Base-by-base conservation (phyloP, 1,140 invertebrate species). In the Neuroterus valhalla region DNA sequence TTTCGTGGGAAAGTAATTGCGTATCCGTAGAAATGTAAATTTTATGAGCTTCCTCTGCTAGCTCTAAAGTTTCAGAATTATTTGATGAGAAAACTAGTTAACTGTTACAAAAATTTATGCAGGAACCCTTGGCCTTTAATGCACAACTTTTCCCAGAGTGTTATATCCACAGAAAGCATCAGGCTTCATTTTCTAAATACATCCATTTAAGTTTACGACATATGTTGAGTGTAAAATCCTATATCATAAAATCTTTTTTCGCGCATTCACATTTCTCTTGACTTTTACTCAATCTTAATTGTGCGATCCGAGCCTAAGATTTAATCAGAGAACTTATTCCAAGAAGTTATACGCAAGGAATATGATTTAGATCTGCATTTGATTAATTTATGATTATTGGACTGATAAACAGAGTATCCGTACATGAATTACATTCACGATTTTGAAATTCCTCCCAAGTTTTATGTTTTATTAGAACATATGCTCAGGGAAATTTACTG, bases 1-100 rank as follows among this genome's bases (percentile, higher is more conserved):
- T 26, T 31, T 23, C 55, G 55, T 62, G 55, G 21, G 55, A 62
- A 62, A 62, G 52, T 23, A 62, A 62, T 62, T 62, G 26, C 52
- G 12, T 26, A 23, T 62, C 23, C 3, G 50, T 26, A 62, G 55
- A 62, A 62, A 62, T 62, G 55, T 62, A 62, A 62, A 62, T 62
- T 62, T 62, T 62, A 62, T 14, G 26, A 62, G 10, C 55, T 15
- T 14, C 31, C 55, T 38, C 31, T 38, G 31, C 31, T 38, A 5
- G 31, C 31, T 38, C 10, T 3, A 38, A 31, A 26, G 15, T 31
- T 14, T 62, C 31, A 2, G 14, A 62, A 62, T 62, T 62, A 62
- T 62, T 62, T 31, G 21, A 62, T n/a, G 55, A 38, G 55, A 62
- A 62, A 62, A 26, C 31, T 26, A 38, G 52, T 52, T 19, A 62